Percentiles rank a stretch among this genome's conserved stretches.
Conservation (phyloP, 2,797 vertebrate genomes). For the Eupleurogrammus muticus region DNA sequence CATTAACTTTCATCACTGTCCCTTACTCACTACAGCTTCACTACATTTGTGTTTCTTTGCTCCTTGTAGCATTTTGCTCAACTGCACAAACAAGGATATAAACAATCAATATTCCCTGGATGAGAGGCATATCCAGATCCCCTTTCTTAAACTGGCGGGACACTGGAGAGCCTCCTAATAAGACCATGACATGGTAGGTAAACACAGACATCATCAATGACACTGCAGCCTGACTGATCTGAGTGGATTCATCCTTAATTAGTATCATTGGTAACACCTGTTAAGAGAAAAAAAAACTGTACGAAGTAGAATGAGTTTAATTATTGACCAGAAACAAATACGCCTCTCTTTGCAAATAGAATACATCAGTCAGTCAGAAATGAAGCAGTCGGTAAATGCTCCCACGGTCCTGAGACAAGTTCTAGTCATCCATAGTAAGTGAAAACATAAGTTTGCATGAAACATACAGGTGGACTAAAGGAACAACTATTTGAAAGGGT, state of each 20-base stretch:
- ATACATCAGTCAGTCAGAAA: neutral
- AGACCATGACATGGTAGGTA: no score
- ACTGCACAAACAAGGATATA: neutral
- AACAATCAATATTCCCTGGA: conserved; percentile 5
- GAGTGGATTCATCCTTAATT: no score
- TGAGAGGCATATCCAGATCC: neutral
- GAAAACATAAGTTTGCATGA: neutral
- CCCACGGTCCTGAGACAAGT: neutral
- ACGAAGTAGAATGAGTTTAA: neutral
- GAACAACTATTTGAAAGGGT: neutral
- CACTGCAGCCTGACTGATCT: no score
- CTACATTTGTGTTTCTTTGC: neutral
- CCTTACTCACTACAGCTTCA: neutral
- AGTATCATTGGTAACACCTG: no score
- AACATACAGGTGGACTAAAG: neutral
- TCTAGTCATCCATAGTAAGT: neutral
- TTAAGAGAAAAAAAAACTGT: no score
- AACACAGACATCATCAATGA: no score
- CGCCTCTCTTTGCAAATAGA: neutral
- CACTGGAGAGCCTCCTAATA: neutral
- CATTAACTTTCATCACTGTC: neutral
- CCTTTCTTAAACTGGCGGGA: neutral
- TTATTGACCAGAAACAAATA: no score
- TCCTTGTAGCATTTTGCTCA: neutral
- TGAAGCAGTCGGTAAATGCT: neutral